Percentiles rank a stretch among this genome's conserved stretches.
These are phyloP conservation scores for Chironomus riparius DNA, from an alignment of 2,888 invertebrate species.

Conservation along the genomic window DNA sequence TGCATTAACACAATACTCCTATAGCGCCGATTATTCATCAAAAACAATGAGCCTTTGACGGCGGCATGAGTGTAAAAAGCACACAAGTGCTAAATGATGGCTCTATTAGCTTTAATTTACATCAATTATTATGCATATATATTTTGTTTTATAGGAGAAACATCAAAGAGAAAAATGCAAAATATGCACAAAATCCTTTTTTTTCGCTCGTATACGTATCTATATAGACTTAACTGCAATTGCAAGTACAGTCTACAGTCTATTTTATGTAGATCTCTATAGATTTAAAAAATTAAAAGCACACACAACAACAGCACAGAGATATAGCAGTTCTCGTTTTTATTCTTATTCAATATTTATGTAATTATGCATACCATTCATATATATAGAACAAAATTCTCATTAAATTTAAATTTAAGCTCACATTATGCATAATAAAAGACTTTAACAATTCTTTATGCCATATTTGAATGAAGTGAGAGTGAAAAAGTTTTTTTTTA, in stretches of 20 bases:
- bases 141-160: background rate
- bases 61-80: background rate
- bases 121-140: conserved; percentile 5
- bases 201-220: background rate
- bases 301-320: background rate
- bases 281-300: background rate
- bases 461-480: no score
- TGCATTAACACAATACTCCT: background rate
- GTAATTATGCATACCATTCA: no score
- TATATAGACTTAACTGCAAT: background rate
- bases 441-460: no score
- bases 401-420: conserved; percentile 24
- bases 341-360: background rate
- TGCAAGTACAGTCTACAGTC: background rate
- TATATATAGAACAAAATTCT: background rate
- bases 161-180: conserved; percentile 16
- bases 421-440: background rate
- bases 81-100: conserved; percentile 23
- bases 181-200: background rate
- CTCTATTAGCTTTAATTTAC: conserved; percentile 27
- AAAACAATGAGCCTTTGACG: background rate
- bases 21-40: background rate
- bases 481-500: no score
- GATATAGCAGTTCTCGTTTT: background rate
- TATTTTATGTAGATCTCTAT: background rate